phyloP scores from a whole-genome alignment of 53 echinoderm and acorn worm genomes.

The Crossaster papposus region DNA sequence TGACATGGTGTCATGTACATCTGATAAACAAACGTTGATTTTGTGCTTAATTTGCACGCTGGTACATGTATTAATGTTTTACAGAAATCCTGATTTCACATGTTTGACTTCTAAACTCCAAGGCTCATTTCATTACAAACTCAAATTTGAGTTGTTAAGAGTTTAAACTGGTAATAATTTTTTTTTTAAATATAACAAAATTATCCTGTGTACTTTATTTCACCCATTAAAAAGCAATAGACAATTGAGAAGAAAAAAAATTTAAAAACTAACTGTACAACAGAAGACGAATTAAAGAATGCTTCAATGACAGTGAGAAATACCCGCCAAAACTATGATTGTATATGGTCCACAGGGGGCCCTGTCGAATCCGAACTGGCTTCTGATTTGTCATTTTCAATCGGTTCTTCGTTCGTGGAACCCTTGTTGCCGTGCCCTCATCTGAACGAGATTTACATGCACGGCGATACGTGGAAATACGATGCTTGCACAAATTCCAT shows the following conservation, averaged over 20 bases:
- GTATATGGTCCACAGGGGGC: conserved; percentile 6
- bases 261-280: background rate
- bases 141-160: too few relatives aligned
- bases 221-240: too few relatives aligned
- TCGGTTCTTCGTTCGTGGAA: background rate
- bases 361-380: background rate
- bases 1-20: background rate
- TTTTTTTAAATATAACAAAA: too few relatives aligned
- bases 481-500: conserved; percentile 83
- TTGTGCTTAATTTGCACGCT: background rate
- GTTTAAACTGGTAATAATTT: background rate
- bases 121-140: background rate
- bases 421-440: conserved; percentile 74
- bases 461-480: conserved; percentile 65
- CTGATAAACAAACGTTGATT: background rate
- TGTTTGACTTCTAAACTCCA: too few relatives aligned
- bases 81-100: background rate
- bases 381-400: background rate
- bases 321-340: background rate
- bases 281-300: background rate
- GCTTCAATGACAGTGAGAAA: background rate
- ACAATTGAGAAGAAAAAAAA: background rate
- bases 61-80: background rate
- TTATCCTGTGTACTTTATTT: background rate
- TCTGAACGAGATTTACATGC: conserved; percentile 54